These are phyloP conservation scores for Bradypus variegatus DNA, from an alignment of 2,797 vertebrate species.

Conservation along the genomic window DNA sequence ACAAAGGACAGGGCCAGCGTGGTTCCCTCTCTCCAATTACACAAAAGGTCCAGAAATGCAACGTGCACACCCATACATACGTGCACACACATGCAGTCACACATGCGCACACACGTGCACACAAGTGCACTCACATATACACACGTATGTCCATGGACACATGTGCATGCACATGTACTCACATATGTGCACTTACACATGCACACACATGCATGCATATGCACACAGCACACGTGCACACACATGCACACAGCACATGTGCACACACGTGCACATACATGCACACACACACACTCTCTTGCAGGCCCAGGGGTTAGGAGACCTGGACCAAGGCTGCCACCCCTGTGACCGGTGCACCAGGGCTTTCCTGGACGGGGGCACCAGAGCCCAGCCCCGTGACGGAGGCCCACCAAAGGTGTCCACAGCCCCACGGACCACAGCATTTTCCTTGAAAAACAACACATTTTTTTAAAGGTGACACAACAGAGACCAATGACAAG, in stretches of 20 bases:
- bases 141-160: too few species aligned
- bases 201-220: too few species aligned
- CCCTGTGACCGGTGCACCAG: neutral
- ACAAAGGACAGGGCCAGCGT: neutral
- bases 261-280: neutral
- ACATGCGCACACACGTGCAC: too few species aligned
- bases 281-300: neutral
- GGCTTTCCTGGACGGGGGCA: neutral
- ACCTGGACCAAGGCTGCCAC: neutral
- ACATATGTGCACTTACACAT: too few species aligned
- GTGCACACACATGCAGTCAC: too few species aligned
- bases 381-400: neutral
- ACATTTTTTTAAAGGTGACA: slow-evolving; percentile 16
- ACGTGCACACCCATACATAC: neutral
- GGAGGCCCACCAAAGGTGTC: neutral
- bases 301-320: neutral
- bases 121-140: too few species aligned
- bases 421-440: neutral
- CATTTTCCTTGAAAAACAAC: slow-evolving; percentile 31
- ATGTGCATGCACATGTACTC: too few species aligned
- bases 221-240: too few species aligned
- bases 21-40: neutral
- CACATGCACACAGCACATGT: too few species aligned
- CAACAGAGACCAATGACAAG: neutral
- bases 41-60: neutral